Evolutionary conservation across 2,888 invertebrate species (phyloP).

Genomic region (Caenorhabditis wallacei): DNA sequence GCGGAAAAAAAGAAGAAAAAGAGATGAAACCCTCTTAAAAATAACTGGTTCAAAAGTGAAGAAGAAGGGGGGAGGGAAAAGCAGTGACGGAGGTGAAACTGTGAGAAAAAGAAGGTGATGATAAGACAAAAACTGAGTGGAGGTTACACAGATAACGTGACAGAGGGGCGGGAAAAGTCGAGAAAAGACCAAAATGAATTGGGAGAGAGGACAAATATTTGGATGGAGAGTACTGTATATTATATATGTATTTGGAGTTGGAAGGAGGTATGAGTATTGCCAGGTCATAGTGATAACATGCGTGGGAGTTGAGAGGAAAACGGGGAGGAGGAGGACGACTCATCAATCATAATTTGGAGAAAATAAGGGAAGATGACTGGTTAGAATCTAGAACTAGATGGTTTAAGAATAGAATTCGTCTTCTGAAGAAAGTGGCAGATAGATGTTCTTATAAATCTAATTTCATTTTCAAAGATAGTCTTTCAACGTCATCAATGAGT

Average conservation of each 20-base stretch:
- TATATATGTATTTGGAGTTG: conserved; percentile 16
- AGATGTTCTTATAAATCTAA: conserved; percentile 22
- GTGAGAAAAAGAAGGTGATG: conserved; percentile 1
- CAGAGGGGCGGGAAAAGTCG: conserved; percentile 35
- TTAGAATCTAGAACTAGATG: not conserved
- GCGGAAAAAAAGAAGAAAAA: not conserved
- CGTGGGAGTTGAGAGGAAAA: not conserved
- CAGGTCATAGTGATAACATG: conserved; percentile 41
- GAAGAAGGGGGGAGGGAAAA: conserved; percentile 36
- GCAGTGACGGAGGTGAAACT: conserved; percentile 22
- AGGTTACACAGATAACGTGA: conserved; percentile 57
- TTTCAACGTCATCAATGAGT: conserved; percentile 24
- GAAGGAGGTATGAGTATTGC: not conserved
- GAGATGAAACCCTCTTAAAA: not conserved
- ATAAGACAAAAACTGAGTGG: conserved; percentile 34
- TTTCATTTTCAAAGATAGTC: conserved; percentile 17
- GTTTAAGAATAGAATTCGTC: not conserved
- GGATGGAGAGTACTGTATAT: conserved; percentile 21
- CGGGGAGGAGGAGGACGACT: conserved; percentile 19
- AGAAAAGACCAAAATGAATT: not conserved
- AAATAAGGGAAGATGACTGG: not conserved
- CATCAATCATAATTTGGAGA: conserved; percentile 15
- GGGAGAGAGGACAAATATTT: conserved; percentile 34
- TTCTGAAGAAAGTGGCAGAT: too few species aligned
- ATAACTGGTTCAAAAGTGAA: conserved; percentile 50